Percentiles rank a stretch among this genome's conserved stretches.
Evolutionary conservation across 2,113 vertebrate species (phyloP).

Genomic region (Rhea pennata): DNA sequence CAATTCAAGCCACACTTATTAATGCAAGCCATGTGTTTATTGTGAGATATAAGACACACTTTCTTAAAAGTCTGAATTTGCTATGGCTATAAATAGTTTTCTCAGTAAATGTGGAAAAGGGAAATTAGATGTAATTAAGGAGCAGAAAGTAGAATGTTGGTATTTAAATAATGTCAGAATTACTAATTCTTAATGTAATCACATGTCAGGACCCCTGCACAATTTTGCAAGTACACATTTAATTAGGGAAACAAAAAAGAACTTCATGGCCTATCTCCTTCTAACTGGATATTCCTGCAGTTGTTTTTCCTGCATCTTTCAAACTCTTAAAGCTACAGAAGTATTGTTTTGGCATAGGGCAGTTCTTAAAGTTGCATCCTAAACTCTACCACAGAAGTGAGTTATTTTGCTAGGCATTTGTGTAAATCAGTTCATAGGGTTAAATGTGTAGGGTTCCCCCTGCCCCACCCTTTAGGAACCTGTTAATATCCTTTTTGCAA

Average conservation of each 20-base stretch:
- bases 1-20: not conserved
- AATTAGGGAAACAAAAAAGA: not conserved
- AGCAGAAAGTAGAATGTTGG: not conserved
- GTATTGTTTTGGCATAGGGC: not conserved
- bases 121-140: constrained; percentile 13
- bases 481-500: not conserved
- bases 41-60: not conserved
- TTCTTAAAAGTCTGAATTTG: not conserved
- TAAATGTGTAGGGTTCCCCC: not conserved
- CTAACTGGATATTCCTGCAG: not conserved
- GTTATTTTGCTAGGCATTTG: not conserved
- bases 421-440: not conserved
- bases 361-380: not conserved
- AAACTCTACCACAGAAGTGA: not conserved
- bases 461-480: not conserved
- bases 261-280: not conserved
- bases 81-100: not conserved
- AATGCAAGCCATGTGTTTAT: not conserved
- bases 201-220: no score
- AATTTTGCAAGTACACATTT: not conserved
- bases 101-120: not conserved
- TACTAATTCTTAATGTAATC: not conserved
- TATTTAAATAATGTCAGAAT: not conserved
- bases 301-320: not conserved
- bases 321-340: not conserved